Percentiles rank a stretch among this genome's conserved stretches.
These are phyloP conservation scores for Sycobia sp. DNA, from an alignment of 1,140 invertebrate species.

Conservation along the genomic window DNA sequence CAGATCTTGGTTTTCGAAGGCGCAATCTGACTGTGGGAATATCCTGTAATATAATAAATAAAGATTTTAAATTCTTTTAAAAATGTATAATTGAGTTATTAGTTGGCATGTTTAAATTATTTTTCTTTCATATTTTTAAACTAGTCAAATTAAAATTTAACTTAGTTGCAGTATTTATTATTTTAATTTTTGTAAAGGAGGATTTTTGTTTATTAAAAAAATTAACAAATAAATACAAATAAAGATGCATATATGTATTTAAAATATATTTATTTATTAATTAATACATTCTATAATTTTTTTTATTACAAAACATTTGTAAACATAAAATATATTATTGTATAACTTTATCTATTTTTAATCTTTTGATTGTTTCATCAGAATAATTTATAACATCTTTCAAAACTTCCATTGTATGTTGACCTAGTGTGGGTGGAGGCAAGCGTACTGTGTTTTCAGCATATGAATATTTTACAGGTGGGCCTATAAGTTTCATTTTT, in stretches of 20 bases:
- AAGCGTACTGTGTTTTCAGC: conserved; percentile 71
- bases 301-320: neutral
- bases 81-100: too few species aligned
- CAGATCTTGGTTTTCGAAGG: conserved; percentile 73
- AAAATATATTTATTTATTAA: conserved; percentile 10
- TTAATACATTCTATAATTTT: conserved; percentile 12
- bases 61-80: neutral
- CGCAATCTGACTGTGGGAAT: conserved; percentile 74
- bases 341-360: conserved; percentile 65
- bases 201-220: conserved; percentile 17
- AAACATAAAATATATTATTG: conserved; percentile 48
- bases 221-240: neutral
- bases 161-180: too few species aligned
- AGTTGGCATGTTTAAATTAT: too few species aligned
- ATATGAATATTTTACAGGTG: conserved; percentile 81
- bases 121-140: too few species aligned
- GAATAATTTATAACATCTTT: conserved; percentile 72
- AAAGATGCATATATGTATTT: conserved; percentile 25
- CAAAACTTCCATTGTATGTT: conserved; percentile 85
- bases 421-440: conserved; percentile 84
- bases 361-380: conserved; percentile 65
- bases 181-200: too few species aligned
- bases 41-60: conserved; percentile 55
- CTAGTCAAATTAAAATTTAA: too few species aligned
- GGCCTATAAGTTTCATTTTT: conserved; percentile 80